Conservation (phyloP, 2,888 invertebrate species). For the Cerastis leucographa region DNA sequence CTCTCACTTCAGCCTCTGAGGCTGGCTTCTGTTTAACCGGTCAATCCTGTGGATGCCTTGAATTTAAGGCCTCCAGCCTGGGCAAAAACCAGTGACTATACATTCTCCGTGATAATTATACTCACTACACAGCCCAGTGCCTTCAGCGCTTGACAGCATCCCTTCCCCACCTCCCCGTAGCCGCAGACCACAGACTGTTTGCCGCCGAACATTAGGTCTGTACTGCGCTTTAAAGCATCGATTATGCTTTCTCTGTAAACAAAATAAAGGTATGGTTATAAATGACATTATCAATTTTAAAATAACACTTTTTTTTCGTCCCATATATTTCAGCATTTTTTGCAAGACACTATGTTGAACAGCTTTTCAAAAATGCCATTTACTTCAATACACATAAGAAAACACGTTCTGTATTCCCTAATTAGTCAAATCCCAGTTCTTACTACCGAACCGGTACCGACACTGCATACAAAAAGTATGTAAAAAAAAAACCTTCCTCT, state of each 20-base stretch:
- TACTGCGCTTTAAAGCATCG: constrained; percentile 95
- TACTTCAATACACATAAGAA: too few species aligned
- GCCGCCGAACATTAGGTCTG: constrained; percentile 99
- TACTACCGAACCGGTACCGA: too few species aligned
- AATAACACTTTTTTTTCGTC: not conserved
- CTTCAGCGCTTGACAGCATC: constrained; percentile 98
- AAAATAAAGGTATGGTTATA: not conserved
- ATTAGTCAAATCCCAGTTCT: too few species aligned
- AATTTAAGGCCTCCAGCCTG: too few species aligned
- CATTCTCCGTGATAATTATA: constrained; percentile 66
- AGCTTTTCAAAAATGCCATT: not conserved
- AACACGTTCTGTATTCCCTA: too few species aligned
- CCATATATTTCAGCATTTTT: not conserved
- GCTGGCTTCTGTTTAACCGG: too few species aligned
- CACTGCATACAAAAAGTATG: not conserved
- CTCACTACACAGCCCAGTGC: constrained; percentile 98
- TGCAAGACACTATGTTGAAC: not conserved
- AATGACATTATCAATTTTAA: not conserved
- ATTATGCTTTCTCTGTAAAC: constrained; percentile 87
- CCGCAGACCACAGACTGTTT: constrained; percentile 99
- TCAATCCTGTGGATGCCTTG: too few species aligned
- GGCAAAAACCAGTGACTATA: too few species aligned
- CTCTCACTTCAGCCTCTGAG: too few species aligned
- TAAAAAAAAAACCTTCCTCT: not conserved
- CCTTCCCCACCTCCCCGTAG: constrained; percentile 99